Evolutionary conservation across 2,113 vertebrate species (phyloP).

Genomic region (Henicopernis longicauda): DNA sequence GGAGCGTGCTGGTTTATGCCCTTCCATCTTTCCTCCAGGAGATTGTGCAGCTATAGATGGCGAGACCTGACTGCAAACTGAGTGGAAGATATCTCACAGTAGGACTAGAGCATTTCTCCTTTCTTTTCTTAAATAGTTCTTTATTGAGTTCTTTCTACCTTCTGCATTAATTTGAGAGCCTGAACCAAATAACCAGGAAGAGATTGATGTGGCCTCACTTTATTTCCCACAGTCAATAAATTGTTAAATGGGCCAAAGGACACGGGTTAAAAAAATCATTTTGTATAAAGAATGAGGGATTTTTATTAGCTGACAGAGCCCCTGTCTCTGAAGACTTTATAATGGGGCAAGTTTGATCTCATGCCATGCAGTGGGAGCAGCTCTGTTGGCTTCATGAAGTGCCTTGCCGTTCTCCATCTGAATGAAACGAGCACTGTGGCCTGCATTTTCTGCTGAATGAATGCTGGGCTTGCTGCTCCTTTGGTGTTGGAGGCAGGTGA

Average conservation of each 20-base stretch:
- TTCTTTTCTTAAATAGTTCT: conserved; percentile 18
- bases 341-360: conserved; percentile 6
- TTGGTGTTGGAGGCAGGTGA: background rate
- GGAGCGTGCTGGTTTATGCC: background rate
- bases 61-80: background rate
- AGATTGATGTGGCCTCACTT: conserved; percentile 55
- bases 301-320: conserved; percentile 34
- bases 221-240: conserved; percentile 55
- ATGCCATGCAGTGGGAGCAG: background rate
- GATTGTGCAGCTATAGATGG: background rate
- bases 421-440: background rate
- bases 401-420: background rate
- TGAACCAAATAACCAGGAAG: conserved; percentile 55
- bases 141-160: conserved; percentile 30
- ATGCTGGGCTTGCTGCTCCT: background rate
- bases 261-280: conserved; percentile 40
- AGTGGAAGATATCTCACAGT: background rate
- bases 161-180: conserved; percentile 45
- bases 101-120: background rate
- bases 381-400: background rate
- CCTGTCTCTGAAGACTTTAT: background rate
- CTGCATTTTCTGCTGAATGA: background rate
- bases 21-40: conserved; percentile 4
- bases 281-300: conserved; percentile 27
- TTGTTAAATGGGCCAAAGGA: conserved; percentile 58